Evolutionary conservation across 2,888 invertebrate species (phyloP), one percentile per base, ranked within the genome.

Genomic region (Eupithecia vulgata): DNA sequence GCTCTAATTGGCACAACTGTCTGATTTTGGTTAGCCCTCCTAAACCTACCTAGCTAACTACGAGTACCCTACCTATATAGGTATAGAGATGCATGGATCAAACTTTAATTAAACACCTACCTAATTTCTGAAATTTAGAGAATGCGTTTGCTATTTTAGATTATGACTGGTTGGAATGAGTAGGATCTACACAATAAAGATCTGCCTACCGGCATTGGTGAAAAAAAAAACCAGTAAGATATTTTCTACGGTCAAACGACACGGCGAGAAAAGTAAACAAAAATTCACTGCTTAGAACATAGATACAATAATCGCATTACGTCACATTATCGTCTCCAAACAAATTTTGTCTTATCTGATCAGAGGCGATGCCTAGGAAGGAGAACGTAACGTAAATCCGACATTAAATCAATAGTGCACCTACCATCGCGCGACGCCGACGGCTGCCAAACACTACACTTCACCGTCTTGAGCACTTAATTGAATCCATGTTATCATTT

Each of bases 401-500:
- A 84, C 87, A 87, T 85, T 85, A 85, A 92, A 91, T 93, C 91
- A 89, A 93, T 91, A 92, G 83, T 65, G 71, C 67, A 83, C 80
- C 80, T 83, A 83, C 81, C 83, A 82, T 80, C 75, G 77, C 67
- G 80, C 79, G 80, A 52, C 66, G 71, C 66, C 34, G 78, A 76
- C 79, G 65, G 79, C 82, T 80, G 83, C 84, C 84, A 83, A 73
- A 79, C 87, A 90, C 85, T 78, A 83, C 82, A 84, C 83, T 84
- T 88, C 90, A 91, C 88, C 81, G 87, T 90, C 90, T 91, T 90
- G 87, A 87, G 89, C 90, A 92, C 90, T 84, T 92, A 90, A 93
- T 93, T 92, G 90, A 93, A 94, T 91, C 89, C 94, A 92, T 94
- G 92, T 92, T 94, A 94, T 92, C 92, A 93, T 94, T 94, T 92